Evolutionary conservation across 2,797 vertebrate genomes (phyloP).

Genomic region (Caiman crocodilus): DNA sequence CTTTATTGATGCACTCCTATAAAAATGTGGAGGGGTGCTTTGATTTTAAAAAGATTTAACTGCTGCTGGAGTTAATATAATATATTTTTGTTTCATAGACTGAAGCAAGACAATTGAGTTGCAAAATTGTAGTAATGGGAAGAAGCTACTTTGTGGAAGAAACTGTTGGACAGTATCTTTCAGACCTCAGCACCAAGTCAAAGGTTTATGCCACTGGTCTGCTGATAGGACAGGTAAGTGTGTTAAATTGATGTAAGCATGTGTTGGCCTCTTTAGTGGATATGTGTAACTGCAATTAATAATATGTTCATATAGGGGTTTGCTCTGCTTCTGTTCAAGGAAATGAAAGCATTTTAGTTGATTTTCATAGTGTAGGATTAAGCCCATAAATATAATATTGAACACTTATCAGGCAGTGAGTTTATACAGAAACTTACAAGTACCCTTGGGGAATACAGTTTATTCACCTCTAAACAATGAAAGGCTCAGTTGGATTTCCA

Average conservation of each 20-base stretch:
- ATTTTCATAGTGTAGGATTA: background rate
- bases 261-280: background rate
- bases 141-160: conserved; percentile 93
- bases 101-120: background rate
- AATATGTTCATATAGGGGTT: background rate
- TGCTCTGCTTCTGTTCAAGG: no score
- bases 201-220: conserved; percentile 87
- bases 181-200: conserved; percentile 79
- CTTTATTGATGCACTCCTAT: no score
- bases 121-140: conserved; percentile 84
- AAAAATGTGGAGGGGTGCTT: no score
- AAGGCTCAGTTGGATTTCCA: background rate
- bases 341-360: background rate
- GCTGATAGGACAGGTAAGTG: conserved; percentile 92
- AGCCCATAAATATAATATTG: fast-evolving
- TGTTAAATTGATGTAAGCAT: background rate
- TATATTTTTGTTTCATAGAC: conserved; percentile 8
- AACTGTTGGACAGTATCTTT: conserved; percentile 88
- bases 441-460: background rate
- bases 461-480: background rate
- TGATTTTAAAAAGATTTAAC: no score
- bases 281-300: background rate
- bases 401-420: background rate
- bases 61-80: fast-evolving
- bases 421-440: background rate